Evolutionary conservation across 2,797 vertebrate species (phyloP).

Genomic region (Acanthornis magna): DNA sequence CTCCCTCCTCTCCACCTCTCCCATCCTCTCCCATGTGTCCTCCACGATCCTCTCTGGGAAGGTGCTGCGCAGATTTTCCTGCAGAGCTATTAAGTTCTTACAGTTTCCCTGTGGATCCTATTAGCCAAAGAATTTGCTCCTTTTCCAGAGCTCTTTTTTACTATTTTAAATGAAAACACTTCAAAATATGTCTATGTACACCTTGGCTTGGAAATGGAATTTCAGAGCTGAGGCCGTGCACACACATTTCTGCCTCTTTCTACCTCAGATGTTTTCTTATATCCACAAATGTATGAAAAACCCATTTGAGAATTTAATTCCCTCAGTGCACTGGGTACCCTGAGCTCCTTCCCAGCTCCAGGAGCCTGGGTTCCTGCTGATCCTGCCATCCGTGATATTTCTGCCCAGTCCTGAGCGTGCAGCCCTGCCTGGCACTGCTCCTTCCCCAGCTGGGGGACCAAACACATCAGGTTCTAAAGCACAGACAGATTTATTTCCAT

Average conservation of each 20-base stretch:
- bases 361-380: background rate
- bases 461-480: rapidly evolving
- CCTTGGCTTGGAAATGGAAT: background rate
- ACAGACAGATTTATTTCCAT: background rate
- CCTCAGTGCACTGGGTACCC: background rate
- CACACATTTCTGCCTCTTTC: background rate
- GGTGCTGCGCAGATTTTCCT: background rate
- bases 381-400: background rate
- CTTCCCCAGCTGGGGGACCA: background rate
- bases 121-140: conserved; percentile 43
- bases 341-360: background rate
- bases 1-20: background rate
- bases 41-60: background rate
- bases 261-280: background rate
- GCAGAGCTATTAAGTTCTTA: conserved; percentile 1
- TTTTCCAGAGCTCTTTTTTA: conserved; percentile 21
- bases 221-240: background rate
- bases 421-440: background rate
- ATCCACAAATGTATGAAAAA: background rate
- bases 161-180: conserved; percentile 37
- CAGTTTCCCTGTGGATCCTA: conserved; percentile 57
- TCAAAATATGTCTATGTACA: background rate
- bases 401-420: background rate
- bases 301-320: background rate
- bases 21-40: background rate